Percentiles rank a stretch among this genome's conserved stretches.
phyloP scores from a whole-genome alignment of 2,113 vertebrate genomes.

The Mustelus asterias region DNA sequence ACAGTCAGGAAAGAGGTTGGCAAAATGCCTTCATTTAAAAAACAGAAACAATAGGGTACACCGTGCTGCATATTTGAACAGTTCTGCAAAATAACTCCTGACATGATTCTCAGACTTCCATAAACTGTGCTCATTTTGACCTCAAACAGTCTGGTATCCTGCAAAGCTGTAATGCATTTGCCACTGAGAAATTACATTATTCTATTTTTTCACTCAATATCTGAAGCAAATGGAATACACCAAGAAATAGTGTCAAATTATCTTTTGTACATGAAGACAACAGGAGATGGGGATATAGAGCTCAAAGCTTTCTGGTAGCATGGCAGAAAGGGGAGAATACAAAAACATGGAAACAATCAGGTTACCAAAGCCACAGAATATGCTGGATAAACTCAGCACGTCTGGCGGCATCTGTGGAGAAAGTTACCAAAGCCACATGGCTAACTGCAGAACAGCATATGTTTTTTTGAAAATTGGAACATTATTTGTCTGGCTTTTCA shows the following conservation, averaged over 20 bases:
- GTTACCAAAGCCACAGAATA: background rate
- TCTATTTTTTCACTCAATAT: background rate
- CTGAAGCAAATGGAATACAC: background rate
- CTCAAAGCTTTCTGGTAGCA: background rate
- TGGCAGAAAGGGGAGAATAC: background rate
- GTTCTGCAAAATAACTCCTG: background rate
- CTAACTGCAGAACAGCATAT: background rate
- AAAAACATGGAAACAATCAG: background rate
- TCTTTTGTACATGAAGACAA: background rate
- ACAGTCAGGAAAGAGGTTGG: background rate
- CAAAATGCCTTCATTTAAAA: background rate
- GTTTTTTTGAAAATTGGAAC: background rate
- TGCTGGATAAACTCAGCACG: too few species aligned
- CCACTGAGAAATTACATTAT: background rate
- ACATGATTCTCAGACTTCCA: background rate
- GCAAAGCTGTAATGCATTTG: background rate
- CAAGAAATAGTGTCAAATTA: background rate
- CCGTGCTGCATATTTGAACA: background rate
- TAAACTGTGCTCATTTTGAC: background rate
- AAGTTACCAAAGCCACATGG: too few species aligned
- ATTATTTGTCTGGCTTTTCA: background rate
- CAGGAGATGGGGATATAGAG: background rate
- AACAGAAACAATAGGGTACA: background rate
- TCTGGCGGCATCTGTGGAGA: too few species aligned
- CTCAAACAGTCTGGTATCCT: background rate